phyloP scores from a whole-genome alignment of 2,888 invertebrate genomes.

The Noctua janthina region DNA sequence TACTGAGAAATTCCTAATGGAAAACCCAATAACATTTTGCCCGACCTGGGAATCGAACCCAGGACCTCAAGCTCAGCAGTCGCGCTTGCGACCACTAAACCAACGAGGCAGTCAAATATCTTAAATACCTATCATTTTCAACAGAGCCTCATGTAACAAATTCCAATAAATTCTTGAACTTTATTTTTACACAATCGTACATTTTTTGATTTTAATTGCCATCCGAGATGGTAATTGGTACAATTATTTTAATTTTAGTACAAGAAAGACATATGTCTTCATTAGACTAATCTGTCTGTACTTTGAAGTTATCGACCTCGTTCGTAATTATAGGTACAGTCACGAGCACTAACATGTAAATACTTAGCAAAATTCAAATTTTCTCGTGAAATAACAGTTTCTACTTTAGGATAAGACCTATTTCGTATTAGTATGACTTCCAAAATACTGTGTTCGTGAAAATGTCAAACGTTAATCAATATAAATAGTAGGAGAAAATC shows the following conservation, averaged over 20 bases:
- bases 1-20: too few species aligned
- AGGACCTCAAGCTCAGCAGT: too few species aligned
- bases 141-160: slow-evolving; percentile 2
- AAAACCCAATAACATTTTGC: too few species aligned
- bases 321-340: background rate
- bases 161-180: background rate
- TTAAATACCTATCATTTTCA: background rate
- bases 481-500: too few species aligned
- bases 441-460: background rate
- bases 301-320: background rate
- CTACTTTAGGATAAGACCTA: background rate
- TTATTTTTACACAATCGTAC: background rate
- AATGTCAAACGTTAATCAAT: too few species aligned
- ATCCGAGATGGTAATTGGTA: background rate
- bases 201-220: slow-evolving; percentile 2
- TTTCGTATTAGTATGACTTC: background rate
- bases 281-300: slow-evolving; percentile 19
- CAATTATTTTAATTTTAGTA: slow-evolving; percentile 25
- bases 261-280: slow-evolving; percentile 7
- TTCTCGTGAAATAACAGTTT: background rate
- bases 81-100: too few species aligned
- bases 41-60: too few species aligned
- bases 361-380: background rate
- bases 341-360: background rate
- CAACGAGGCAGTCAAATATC: too few species aligned